phyloP scores from a whole-genome alignment of 2,113 vertebrate genomes.

The Trachemys scripta region DNA sequence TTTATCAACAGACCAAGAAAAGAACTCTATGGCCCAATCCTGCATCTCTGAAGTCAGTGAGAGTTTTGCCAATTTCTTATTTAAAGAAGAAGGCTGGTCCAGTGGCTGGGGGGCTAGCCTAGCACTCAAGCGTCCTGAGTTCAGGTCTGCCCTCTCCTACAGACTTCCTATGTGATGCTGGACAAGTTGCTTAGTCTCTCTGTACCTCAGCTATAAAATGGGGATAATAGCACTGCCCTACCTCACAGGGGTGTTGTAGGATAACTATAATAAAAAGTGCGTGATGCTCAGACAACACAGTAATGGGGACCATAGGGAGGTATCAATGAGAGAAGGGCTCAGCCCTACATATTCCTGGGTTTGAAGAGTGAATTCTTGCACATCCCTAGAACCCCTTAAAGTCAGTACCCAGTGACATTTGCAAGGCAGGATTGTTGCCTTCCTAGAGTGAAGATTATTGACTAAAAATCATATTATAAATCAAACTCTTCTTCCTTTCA shows the following conservation, averaged over 20 bases:
- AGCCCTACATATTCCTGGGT: accelerated
- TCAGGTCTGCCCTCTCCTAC: accelerated
- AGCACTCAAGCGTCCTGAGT: not conserved
- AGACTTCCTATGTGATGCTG: not conserved
- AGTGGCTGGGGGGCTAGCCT: not conserved
- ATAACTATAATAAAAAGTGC: not conserved
- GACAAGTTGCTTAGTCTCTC: not conserved
- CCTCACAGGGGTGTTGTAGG: not conserved
- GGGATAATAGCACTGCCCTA: no score
- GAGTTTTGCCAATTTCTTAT: not conserved
- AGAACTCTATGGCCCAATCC: accelerated
- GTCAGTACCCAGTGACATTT: not conserved
- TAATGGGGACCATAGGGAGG: not conserved
- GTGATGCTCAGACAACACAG: no score
- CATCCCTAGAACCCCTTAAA: not conserved
- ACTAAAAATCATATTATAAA: not conserved
- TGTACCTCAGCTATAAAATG: not conserved
- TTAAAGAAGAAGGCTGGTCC: not conserved
- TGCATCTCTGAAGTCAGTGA: not conserved
- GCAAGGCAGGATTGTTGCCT: not conserved
- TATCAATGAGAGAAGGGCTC: not conserved
- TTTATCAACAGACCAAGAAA: accelerated
- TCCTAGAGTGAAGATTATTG: not conserved
- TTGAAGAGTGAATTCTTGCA: not conserved
- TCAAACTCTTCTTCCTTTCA: not conserved